phyloP scores from a whole-genome alignment of 2,113 vertebrate species.

The Dipodomys spectabilis region DNA sequence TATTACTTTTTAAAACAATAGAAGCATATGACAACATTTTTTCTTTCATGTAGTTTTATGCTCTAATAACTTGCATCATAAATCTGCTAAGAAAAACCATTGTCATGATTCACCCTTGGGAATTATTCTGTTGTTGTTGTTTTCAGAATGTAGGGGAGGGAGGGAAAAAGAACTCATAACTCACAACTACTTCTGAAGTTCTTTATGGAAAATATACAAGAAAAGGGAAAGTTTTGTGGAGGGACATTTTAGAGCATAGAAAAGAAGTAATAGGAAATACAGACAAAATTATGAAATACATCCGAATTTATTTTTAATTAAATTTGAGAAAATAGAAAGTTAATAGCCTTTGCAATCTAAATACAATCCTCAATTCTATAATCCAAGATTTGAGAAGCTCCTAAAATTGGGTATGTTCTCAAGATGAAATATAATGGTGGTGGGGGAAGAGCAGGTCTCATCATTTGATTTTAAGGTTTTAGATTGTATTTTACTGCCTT shows the following conservation, averaged over 20 bases:
- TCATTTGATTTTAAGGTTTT: slow-evolving; percentile 67
- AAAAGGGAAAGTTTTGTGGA: not conserved
- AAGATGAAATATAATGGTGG: not conserved
- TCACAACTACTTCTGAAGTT: not conserved
- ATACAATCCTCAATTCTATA: not conserved
- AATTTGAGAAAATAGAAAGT: slow-evolving; percentile 8
- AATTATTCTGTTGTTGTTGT: not conserved
- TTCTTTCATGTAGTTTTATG: not conserved
- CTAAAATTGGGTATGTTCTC: not conserved
- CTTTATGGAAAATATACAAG: not conserved
- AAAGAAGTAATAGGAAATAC: not conserved
- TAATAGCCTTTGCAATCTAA: not conserved
- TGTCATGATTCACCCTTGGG: not conserved
- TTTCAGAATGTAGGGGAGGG: too few species aligned
- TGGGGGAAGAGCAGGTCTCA: slow-evolving; percentile 1
- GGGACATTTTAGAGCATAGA: not conserved
- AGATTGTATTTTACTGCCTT: slow-evolving; percentile 55
- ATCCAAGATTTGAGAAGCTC: slow-evolving; percentile 25
- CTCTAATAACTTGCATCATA: not conserved
- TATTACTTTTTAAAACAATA: not conserved
- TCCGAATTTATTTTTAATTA: slow-evolving; percentile 46
- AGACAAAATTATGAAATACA: slow-evolving; percentile 3
- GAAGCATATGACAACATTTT: slow-evolving; percentile 26
- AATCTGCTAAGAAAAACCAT: not conserved
- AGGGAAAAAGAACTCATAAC: not conserved